These are phyloP conservation scores for Nudaria mundana DNA, from an alignment of 2,888 invertebrate genomes.

Conservation along the genomic window DNA sequence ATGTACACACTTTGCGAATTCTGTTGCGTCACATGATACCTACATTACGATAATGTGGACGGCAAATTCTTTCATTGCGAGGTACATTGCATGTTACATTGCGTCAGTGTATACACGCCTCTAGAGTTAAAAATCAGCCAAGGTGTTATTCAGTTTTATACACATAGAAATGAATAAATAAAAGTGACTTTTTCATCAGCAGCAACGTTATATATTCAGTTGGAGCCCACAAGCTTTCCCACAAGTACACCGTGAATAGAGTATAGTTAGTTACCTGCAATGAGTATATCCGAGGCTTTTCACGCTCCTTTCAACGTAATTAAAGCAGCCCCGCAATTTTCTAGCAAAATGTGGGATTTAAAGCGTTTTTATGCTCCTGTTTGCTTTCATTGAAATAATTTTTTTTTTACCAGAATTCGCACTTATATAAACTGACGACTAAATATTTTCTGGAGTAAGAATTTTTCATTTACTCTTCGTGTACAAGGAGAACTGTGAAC, in stretches of 20 bases:
- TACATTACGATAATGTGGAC: no score
- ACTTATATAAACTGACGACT: constrained; percentile 23
- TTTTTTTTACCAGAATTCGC: constrained; percentile 34
- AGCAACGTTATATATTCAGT: no score
- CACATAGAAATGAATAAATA: no score
- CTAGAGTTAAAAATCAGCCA: no score
- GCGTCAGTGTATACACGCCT: no score
- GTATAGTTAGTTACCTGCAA: constrained; percentile 50
- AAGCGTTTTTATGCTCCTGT: constrained; percentile 51
- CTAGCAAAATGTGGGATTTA: constrained; percentile 62
- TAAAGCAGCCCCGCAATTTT: constrained; percentile 62
- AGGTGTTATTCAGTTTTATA: no score
- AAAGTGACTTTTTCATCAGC: no score
- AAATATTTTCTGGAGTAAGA: constrained; percentile 22
- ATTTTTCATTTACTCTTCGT: constrained; percentile 25
- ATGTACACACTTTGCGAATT: no score
- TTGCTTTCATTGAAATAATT: constrained; percentile 35
- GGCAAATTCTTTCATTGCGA: no score
- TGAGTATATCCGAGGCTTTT: constrained; percentile 64
- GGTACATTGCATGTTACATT: no score
- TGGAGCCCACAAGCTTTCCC: constrained; percentile 33
- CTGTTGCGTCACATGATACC: no score
- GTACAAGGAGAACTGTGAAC: constrained; percentile 16
- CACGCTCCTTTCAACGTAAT: constrained; percentile 70
- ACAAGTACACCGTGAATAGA: no score